Percentiles rank a stretch among this genome's conserved stretches.
phyloP scores from a whole-genome alignment of 2,113 vertebrate genomes.

The Melanerpes aurifrons region DNA sequence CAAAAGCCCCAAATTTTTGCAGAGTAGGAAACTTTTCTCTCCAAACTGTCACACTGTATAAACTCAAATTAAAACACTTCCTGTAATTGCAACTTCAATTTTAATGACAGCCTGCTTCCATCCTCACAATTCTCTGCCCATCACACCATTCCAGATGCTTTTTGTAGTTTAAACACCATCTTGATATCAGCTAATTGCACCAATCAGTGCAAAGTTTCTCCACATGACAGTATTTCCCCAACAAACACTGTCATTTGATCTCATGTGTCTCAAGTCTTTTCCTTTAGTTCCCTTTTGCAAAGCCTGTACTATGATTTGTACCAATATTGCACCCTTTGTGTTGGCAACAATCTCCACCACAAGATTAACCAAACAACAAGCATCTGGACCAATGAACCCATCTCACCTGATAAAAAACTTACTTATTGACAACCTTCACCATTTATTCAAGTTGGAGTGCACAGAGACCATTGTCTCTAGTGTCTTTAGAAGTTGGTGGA shows the following conservation, averaged over 20 bases:
- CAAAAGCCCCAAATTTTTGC: not conserved
- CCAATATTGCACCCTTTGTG: not conserved
- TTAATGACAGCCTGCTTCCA: conserved; percentile 11
- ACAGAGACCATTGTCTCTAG: rapidly evolving
- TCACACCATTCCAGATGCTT: not conserved
- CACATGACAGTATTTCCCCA: not conserved
- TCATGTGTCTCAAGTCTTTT: not conserved
- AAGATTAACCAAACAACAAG: not conserved
- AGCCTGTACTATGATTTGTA: not conserved
- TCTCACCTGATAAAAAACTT: not conserved
- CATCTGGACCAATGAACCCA: not conserved
- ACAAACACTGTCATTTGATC: not conserved
- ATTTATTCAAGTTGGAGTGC: not conserved
- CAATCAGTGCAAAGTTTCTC: not conserved
- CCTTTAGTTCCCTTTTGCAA: not conserved
- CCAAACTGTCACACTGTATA: not conserved
- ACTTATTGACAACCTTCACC: not conserved
- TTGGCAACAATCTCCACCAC: not conserved
- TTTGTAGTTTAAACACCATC: conserved; percentile 36
- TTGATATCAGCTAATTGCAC: conserved; percentile 39
- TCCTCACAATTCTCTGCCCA: not conserved
- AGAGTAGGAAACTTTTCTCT: not conserved
- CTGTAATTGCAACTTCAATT: not conserved
- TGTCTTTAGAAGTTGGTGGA: not conserved
- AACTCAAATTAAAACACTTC: not conserved